phyloP scores from a whole-genome alignment of 2,888 invertebrate genomes.

The Mythimna loreyi region DNA sequence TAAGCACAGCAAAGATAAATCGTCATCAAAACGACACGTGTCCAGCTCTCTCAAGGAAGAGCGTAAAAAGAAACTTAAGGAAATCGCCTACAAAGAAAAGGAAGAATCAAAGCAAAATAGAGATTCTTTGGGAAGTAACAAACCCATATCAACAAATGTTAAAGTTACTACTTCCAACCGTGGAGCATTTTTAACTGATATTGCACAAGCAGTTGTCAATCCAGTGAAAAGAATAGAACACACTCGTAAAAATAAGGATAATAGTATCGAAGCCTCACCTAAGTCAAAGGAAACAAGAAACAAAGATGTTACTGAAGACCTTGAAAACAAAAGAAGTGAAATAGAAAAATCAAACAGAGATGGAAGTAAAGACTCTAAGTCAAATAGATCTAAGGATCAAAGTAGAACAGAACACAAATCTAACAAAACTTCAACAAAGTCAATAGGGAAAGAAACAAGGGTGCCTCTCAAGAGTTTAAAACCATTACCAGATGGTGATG shows the following conservation, averaged over 20 bases:
- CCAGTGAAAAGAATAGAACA: slow-evolving; percentile 73
- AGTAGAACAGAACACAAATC: slow-evolving; percentile 41
- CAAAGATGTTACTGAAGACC: slow-evolving; percentile 45
- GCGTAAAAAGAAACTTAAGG: slow-evolving; percentile 88
- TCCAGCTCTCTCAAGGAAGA: slow-evolving; percentile 82
- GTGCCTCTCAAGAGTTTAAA: slow-evolving; percentile 77
- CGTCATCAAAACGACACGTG: slow-evolving; percentile 71
- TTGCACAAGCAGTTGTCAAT: slow-evolving; percentile 69
- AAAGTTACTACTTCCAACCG: slow-evolving; percentile 90
- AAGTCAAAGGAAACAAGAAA: slow-evolving; percentile 41
- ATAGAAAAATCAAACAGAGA: slow-evolving; percentile 49
- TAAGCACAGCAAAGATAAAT: slow-evolving; percentile 71
- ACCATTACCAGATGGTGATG: slow-evolving; percentile 73
- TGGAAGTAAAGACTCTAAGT: slow-evolving; percentile 53
- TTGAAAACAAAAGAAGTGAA: slow-evolving; percentile 59
- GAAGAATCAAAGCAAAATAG: slow-evolving; percentile 66
- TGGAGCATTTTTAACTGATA: slow-evolving; percentile 89
- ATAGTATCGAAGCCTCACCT: slow-evolving; percentile 49
- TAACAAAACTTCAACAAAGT: slow-evolving; percentile 37
- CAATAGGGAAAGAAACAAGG: slow-evolving; percentile 61
- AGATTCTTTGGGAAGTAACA: slow-evolving; percentile 66
- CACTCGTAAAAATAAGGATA: slow-evolving; percentile 53
- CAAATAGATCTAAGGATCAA: slow-evolving; percentile 48
- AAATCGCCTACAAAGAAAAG: slow-evolving; percentile 83
- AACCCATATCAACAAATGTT: slow-evolving; percentile 73